Conservation (phyloP, 2,113 vertebrate genomes). For the Coracopsis vasa region DNA sequence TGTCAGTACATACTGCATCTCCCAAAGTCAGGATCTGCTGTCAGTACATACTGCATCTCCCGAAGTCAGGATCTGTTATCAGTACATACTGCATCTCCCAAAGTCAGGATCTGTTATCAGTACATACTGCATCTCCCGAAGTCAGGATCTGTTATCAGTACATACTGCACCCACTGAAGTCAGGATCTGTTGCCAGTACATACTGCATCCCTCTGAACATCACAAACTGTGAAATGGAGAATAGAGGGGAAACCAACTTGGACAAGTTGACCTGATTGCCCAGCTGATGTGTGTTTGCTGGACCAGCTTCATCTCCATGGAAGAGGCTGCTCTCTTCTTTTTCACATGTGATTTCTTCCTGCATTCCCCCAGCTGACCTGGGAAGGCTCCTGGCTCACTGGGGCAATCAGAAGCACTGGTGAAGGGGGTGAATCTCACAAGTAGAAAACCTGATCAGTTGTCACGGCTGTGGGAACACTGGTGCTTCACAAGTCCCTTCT, state of each 20-base stretch:
- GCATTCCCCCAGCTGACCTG: background rate
- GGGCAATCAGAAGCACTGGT: background rate
- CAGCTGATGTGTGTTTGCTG: background rate
- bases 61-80: background rate
- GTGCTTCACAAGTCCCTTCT: background rate
- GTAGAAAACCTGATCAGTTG: background rate
- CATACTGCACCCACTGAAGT: background rate
- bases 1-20: no score
- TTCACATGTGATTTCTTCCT: background rate
- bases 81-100: accelerated
- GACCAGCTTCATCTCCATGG: background rate
- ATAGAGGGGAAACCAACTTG: background rate
- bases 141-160: background rate
- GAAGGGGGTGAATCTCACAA: background rate
- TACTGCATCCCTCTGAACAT: background rate
- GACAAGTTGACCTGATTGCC: background rate
- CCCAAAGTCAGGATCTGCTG: no score
- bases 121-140: no score
- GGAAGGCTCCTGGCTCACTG: background rate
- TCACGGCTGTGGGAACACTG: background rate
- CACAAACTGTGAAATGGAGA: background rate
- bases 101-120: background rate
- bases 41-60: accelerated
- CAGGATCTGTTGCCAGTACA: background rate
- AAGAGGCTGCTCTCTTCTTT: background rate